Base-by-base conservation (phyloP, 2,888 invertebrate genomes). In the Notodonta dromedarius region DNA sequence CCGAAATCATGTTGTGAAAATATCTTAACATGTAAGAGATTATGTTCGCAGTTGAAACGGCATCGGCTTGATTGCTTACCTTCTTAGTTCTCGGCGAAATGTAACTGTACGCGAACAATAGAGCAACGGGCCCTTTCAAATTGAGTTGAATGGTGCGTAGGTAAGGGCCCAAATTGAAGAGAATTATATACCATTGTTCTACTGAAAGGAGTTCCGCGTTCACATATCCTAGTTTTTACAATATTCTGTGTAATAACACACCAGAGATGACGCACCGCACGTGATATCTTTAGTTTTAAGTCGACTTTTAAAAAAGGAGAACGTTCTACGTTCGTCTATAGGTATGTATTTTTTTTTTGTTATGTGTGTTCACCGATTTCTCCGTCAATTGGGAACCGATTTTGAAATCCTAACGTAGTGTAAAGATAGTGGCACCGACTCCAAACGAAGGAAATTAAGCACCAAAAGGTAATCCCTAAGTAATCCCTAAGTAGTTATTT, bases 161-260 rank as follows among this genome's bases (percentile, higher is more conserved):
- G 58, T 66, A 44, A 57, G 58, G 46, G 54, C 59, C 63, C 57
- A 51, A 72, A 71, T 67, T 67, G 73, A 66, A 77, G 70, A 71
- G 75, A 78, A 78, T 80, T 77, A 76, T 67, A 72, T 71, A 71
- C 72, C 70, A 80, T 85, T 84, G 82, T 85, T 83, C 76, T 76
- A 74, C 62, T 63, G 65, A 74, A 78, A 73, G 63, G 67, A 73
- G 70, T 60, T 63, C 35, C 35, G 6, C 0, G 35, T 35, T 35
- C 64, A 67, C 62, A 66, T 64, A 63, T 65, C 65, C 65, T 67
- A 73, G 59, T 57, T 66, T 71, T 67, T 39, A 56, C 56, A 68
- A 8, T 40, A 39, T 12, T 14, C 50, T 35, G 7, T 35, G 35
- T 7, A 35, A 35, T 5, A 35, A 35, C 35, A 35, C 35, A 35